These are phyloP conservation scores for Ernsta delagoae DNA, from an alignment of 2,888 invertebrate genomes.

Conservation along the genomic window DNA sequence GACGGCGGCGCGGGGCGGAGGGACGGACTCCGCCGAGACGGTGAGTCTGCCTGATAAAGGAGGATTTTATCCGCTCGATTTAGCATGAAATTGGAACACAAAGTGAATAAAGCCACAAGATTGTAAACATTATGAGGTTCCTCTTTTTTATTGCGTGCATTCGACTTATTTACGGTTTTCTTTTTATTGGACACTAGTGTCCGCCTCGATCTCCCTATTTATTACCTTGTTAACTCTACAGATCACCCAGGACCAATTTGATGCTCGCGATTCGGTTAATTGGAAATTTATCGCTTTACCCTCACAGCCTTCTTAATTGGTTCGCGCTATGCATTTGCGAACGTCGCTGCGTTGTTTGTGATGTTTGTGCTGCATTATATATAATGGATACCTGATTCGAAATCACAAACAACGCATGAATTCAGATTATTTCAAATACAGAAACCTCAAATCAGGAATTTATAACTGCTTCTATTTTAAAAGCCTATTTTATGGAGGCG, in stretches of 20 bases:
- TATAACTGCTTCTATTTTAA: constrained; percentile 54
- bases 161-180: constrained; percentile 80
- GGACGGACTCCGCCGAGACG: constrained; percentile 65
- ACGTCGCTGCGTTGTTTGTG: constrained; percentile 47
- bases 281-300: constrained; percentile 75
- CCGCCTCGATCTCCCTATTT: constrained; percentile 72
- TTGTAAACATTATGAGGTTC: constrained; percentile 84
- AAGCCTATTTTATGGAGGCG: constrained; percentile 57
- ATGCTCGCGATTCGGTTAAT: constrained; percentile 69
- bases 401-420: too few species aligned
- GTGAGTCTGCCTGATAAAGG: constrained; percentile 81
- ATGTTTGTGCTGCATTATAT: constrained; percentile 27
- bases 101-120: constrained; percentile 85
- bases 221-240: constrained; percentile 82
- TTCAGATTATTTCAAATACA: constrained; percentile 59
- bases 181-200: constrained; percentile 76
- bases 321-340: constrained; percentile 65
- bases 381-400: too few species aligned
- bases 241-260: constrained; percentile 63
- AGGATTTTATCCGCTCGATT: constrained; percentile 83
- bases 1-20: constrained; percentile 43
- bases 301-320: constrained; percentile 65
- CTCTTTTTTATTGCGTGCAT: constrained; percentile 79
- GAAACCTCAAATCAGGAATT: constrained; percentile 51
- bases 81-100: constrained; percentile 85